Evolutionary conservation across 2,113 vertebrate species (phyloP), one percentile per base, ranked within the genome.

Genomic region (Callocephalon fimbriatum): DNA sequence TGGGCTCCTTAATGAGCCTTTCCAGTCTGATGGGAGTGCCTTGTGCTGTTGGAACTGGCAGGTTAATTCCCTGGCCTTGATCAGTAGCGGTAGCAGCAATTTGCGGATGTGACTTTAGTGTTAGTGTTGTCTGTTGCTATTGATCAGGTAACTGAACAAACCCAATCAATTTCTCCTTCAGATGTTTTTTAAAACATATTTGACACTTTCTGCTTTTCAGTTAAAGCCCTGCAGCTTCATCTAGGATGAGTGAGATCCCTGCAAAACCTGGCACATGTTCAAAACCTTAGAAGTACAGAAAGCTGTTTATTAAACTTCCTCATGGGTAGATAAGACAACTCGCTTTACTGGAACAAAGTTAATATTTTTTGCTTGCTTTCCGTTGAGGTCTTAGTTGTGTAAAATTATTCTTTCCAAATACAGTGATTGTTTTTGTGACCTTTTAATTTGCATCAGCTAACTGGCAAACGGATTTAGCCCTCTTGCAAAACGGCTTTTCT

Each of bases 251-350:
- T 1, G 21, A 47, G 80, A 63, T 77, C 65, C 53, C 70, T 72
- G 71, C 45, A 51, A 45, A 85, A 38, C 72, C 75, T 91, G 79
- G 84, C 75, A 27, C 4, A 1, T 1, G 3, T 38, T 88, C 91
- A 76, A 38, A 86, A 22, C 80, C 54, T 81, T 53, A n/a, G 47
- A 73, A 89, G 76, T 53, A 42, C 61, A 92, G 71, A 58, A 38
- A 86, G 76, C 54, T 89, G 85, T 68, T 93, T 68, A 81, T 88
- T 77, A 82, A 91, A 86, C 65, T 82, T 86, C 61, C 85, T 82
- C 45, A 4, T 31, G 79, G 81, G 88, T 37, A 77, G 80, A 89
- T 74, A 92, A 85, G 53, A 82, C 70, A 70, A 53, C 61, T 89
- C 0, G 5, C 20, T 89, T 89, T 44, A 74, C 75, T 94, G 70